These are phyloP conservation scores for Linurgus olivaceus DNA, from an alignment of 2,797 vertebrate genomes.

Conservation along the genomic window DNA sequence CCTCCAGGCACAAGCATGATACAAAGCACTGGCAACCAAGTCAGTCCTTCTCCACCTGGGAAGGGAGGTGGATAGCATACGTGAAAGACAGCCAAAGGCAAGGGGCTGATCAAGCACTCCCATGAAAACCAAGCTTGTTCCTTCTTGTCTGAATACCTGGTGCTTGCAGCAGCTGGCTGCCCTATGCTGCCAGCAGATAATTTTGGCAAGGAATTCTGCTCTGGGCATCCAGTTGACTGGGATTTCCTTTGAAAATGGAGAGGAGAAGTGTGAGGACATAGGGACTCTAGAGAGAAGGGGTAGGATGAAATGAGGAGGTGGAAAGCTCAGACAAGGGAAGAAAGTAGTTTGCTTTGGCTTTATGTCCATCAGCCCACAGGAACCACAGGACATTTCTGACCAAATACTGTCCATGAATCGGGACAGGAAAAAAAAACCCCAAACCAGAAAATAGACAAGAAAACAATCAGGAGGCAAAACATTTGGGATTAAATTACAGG, in stretches of 20 bases:
- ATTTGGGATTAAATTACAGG: not conserved
- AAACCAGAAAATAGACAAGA: not conserved
- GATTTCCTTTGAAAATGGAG: constrained; percentile 1
- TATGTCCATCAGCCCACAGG: not conserved
- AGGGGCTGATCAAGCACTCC: constrained; percentile 8
- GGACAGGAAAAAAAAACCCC: not conserved
- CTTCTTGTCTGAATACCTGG: constrained; percentile 30
- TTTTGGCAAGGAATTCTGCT: constrained; percentile 18
- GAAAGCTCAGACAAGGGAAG: not conserved
- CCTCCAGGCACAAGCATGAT: rapidly evolving
- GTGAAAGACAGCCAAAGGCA: not conserved
- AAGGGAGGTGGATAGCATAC: not conserved
- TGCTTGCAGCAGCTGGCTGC: constrained; percentile 13
- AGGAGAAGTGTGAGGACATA: constrained; percentile 53
- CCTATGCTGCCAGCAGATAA: not conserved
- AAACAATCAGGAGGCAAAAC: not conserved
- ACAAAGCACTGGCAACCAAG: not conserved
- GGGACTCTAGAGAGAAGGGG: constrained; percentile 52
- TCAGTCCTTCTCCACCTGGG: not conserved
- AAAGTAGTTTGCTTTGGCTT: not conserved
- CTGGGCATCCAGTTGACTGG: not conserved
- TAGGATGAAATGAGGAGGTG: constrained; percentile 56
- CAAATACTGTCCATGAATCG: not conserved
- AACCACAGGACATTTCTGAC: not conserved
- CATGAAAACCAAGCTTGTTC: constrained; percentile 67